Conservation (phyloP, 2,888 invertebrate genomes). For the Mythimna ferrago region DNA sequence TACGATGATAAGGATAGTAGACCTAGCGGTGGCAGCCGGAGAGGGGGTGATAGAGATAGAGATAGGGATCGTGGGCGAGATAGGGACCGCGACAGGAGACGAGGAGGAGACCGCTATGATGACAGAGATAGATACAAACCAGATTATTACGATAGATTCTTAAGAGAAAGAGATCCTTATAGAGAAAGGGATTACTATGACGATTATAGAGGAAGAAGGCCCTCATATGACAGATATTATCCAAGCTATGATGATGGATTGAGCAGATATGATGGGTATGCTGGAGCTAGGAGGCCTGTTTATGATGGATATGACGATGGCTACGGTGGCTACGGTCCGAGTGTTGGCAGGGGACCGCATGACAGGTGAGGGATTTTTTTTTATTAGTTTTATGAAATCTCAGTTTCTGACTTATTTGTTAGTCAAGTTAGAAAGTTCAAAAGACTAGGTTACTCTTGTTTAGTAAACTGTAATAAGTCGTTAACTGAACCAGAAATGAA, state of each 20-base stretch:
- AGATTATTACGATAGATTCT: constrained; percentile 85
- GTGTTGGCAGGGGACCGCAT: constrained; percentile 85
- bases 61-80: constrained; percentile 75
- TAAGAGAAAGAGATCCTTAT: constrained; percentile 84
- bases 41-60: constrained; percentile 76
- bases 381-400: not conserved
- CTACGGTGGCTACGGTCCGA: constrained; percentile 81
- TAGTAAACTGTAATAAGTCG: not conserved
- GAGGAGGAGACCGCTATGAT: constrained; percentile 73
- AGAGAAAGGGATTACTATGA: constrained; percentile 82
- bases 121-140: constrained; percentile 85
- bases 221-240: constrained; percentile 79
- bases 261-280: constrained; percentile 68
- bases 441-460: not conserved
- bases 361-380: constrained; percentile 81
- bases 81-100: constrained; percentile 68
- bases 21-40: constrained; percentile 73
- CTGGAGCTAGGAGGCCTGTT: constrained; percentile 72
- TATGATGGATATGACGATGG: constrained; percentile 79
- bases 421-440: not conserved
- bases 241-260: constrained; percentile 73
- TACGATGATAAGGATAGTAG: constrained; percentile 76
- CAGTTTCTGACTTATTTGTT: too few species aligned
- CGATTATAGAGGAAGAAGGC: constrained; percentile 80
- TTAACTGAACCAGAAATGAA: not conserved